A percentile compares a stretch with the other conserved stretches of the same genome.
Evolutionary conservation across 2,797 vertebrate genomes (phyloP).

Genomic region (Pangasius macronema): DNA sequence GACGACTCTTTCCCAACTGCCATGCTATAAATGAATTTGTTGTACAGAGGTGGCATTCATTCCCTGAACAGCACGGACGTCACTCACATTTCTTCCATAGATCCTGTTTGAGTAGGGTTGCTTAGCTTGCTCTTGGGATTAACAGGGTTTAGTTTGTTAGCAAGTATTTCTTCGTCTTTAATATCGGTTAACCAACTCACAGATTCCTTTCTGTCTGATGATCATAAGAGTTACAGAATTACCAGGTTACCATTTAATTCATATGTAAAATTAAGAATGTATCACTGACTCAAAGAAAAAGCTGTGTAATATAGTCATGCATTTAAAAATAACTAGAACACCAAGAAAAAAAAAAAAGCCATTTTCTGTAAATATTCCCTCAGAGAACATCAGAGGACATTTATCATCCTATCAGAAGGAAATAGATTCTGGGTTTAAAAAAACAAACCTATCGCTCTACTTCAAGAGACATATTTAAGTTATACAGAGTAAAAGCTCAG

Average conservation of each 20-base stretch:
- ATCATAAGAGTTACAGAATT: background rate
- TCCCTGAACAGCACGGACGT: slow-evolving; percentile 22
- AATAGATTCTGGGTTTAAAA: background rate
- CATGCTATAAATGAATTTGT: slow-evolving; percentile 42
- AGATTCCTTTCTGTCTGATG: too few relatives aligned
- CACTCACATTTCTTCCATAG: background rate
- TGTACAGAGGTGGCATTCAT: slow-evolving; percentile 23
- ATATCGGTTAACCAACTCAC: background rate
- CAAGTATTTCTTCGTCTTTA: background rate
- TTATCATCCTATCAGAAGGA: background rate
- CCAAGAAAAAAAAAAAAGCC: background rate
- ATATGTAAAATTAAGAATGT: background rate
- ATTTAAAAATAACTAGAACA: background rate
- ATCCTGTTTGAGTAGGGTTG: background rate
- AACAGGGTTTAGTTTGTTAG: background rate
- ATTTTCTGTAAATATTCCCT: background rate
- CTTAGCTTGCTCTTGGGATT: background rate
- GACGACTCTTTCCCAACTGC: slow-evolving; percentile 17
- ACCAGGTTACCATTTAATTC: background rate
- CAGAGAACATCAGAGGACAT: background rate
- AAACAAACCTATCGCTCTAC: background rate
- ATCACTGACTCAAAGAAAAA: background rate
- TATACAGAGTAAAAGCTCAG: background rate
- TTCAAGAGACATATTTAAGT: background rate
- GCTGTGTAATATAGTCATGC: background rate